Evolutionary conservation across 2,113 vertebrate species (phyloP).

Genomic region (Platanista minor): DNA sequence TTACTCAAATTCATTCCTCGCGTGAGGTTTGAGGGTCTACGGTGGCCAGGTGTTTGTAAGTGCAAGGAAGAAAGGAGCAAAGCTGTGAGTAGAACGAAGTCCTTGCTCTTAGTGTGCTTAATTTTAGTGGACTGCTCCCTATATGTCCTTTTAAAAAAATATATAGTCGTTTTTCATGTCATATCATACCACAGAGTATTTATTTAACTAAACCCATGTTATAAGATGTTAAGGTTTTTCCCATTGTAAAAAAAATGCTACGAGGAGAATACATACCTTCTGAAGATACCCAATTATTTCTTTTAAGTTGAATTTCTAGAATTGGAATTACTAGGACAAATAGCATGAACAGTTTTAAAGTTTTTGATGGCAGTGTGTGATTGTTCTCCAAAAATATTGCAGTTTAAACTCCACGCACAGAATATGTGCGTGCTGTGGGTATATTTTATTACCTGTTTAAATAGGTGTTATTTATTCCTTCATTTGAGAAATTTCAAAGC

Average conservation of each 20-base stretch:
- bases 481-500: conserved; percentile 24
- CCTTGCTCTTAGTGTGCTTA: neutral
- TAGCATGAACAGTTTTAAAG: neutral
- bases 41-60: conserved; percentile 13
- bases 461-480: neutral
- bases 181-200: neutral
- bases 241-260: neutral
- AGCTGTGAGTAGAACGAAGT: neutral
- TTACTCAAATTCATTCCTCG: neutral
- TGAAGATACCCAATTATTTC: neutral
- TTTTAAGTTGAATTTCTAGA: neutral
- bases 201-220: neutral
- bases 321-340: neutral
- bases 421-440: neutral
- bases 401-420: neutral
- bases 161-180: neutral
- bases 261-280: neutral
- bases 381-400: neutral
- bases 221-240: neutral
- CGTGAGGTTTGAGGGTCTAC: neutral
- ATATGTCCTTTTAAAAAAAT: neutral
- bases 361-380: conserved; percentile 9
- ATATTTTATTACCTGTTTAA: neutral
- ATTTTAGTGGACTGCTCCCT: neutral
- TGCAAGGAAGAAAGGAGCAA: neutral